Conservation (phyloP, 2,797 vertebrate genomes). For the Lophius americanus region DNA sequence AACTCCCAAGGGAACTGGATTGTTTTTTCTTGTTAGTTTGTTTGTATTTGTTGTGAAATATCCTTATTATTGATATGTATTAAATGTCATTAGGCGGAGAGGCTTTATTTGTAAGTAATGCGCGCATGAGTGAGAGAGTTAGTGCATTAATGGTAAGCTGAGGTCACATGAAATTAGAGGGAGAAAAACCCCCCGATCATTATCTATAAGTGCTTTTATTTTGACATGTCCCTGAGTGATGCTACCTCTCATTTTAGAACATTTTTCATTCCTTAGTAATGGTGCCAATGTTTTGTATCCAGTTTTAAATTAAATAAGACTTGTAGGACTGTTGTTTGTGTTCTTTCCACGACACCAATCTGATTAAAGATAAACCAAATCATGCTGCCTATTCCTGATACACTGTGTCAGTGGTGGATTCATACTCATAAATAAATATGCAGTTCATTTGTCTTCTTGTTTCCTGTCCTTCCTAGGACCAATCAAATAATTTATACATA, state of each 20-base stretch:
- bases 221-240: conserved; percentile 46
- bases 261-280: conserved; percentile 64
- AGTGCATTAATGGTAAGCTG: conserved; percentile 25
- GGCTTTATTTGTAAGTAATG: conserved; percentile 14
- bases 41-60: conserved; percentile 19
- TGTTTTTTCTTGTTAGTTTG: conserved; percentile 37
- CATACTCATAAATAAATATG: not conserved
- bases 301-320: conserved; percentile 50
- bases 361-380: not conserved
- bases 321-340: conserved; percentile 12
- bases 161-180: conserved; percentile 27
- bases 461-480: not conserved
- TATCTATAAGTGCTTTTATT: conserved; percentile 59
- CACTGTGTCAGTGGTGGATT: too few species aligned
- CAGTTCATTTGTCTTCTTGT: not conserved
- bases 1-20: conserved; percentile 25
- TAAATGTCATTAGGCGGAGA: conserved; percentile 26
- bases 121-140: conserved; percentile 13
- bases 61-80: conserved; percentile 40
- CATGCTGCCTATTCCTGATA: too few species aligned
- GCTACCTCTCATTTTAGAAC: conserved; percentile 59
- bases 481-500: not conserved
- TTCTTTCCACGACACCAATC: conserved; percentile 23
- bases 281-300: conserved; percentile 52
- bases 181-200: conserved; percentile 44